Evolutionary conservation across 2,113 vertebrate genomes (phyloP).

Genomic region (Rhabdomys dilectus): DNA sequence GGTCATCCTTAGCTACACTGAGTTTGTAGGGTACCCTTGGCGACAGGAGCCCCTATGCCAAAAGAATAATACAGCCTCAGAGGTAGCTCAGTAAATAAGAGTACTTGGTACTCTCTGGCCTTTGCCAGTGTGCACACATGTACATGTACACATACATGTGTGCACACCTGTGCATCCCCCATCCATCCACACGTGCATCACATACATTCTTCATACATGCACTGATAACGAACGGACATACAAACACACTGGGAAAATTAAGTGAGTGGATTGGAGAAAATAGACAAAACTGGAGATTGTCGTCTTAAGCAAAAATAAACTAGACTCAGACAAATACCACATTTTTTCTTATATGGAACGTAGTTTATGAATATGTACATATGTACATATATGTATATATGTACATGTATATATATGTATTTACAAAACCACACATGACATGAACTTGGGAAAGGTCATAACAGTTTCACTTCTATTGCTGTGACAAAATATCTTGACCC

Average conservation of each 20-base stretch:
- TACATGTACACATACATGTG: not conserved
- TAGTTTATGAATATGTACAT: not conserved
- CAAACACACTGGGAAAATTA: not conserved
- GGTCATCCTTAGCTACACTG: not conserved
- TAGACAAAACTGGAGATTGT: not conserved
- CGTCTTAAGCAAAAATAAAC: not conserved
- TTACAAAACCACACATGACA: not conserved
- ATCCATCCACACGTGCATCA: not conserved
- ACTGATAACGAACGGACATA: not conserved
- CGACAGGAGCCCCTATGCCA: not conserved
- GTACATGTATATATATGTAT: not conserved
- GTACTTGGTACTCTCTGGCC: not conserved
- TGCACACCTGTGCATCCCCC: not conserved
- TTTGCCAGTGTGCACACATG: not conserved
- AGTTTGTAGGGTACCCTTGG: not conserved
- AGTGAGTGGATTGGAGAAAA: not conserved
- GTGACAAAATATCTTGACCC: not conserved
- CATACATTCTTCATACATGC: not conserved
- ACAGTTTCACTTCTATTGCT: not conserved
- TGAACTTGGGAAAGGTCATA: not conserved
- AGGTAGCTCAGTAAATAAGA: not conserved
- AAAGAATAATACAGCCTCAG: not conserved
- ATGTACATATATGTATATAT: not conserved
- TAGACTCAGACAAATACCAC: not conserved
- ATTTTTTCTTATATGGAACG: not conserved